These are phyloP conservation scores for Tetraodon nigroviridis DNA, from an alignment of 2,113 vertebrate species.

Conservation along the genomic window DNA sequence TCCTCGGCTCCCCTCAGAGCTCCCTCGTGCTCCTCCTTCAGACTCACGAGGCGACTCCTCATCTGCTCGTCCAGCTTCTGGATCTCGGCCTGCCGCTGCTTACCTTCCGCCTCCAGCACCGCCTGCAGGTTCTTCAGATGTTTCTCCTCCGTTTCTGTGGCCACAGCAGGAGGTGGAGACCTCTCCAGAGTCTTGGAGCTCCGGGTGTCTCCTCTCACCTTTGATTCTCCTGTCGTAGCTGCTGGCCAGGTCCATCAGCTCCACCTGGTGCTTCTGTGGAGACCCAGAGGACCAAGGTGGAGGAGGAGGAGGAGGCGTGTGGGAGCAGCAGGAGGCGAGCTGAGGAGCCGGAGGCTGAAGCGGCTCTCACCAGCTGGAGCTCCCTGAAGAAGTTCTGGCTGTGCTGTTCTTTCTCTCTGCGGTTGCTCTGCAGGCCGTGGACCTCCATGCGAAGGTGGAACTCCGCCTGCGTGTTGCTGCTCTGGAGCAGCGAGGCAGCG, in stretches of 20 bases:
- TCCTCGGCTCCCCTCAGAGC: constrained; percentile 80
- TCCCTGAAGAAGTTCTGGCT: constrained; percentile 72
- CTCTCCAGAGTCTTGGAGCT: not conserved
- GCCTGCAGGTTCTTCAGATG: constrained; percentile 76
- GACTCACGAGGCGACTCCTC: constrained; percentile 68
- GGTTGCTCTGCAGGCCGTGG: constrained; percentile 65
- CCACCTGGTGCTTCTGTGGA: constrained; percentile 84
- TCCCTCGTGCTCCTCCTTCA: constrained; percentile 79
- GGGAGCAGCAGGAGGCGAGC: not conserved
- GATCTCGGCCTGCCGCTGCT: constrained; percentile 75
- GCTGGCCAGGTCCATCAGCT: constrained; percentile 74
- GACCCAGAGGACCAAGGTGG: no score
- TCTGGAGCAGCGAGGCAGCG: constrained; percentile 70
- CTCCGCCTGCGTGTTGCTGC: constrained; percentile 74
- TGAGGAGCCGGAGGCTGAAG: not conserved
- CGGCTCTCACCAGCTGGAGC: constrained; percentile 78
- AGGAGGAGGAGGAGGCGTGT: not conserved
- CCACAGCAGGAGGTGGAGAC: not conserved
- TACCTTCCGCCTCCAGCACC: constrained; percentile 71
- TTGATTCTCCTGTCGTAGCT: constrained; percentile 77
- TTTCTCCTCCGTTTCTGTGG: constrained; percentile 79
- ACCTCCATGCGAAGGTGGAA: constrained; percentile 54
- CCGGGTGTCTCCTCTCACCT: constrained; percentile 69
- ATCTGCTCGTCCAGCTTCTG: constrained; percentile 78
- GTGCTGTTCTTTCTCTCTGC: constrained; percentile 78